Evolutionary conservation across 2,888 invertebrate species (phyloP), one percentile per base, ranked within the genome.

Genomic region (Agrochola circellaris): DNA sequence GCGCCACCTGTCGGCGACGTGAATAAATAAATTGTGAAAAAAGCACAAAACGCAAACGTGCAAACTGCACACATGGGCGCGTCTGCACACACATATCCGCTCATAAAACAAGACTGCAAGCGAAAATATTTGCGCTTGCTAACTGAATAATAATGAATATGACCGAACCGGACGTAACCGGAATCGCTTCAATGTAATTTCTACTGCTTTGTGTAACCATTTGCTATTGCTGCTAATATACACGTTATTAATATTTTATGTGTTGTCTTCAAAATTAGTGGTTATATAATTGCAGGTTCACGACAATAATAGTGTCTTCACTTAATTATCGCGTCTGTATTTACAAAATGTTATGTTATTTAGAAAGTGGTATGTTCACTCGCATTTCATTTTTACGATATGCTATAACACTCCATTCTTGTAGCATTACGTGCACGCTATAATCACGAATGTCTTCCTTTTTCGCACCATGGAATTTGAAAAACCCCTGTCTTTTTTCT

Each of bases 1-100:
- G 91, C 93, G 94, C 94, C 96, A 96, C 95, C 95, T 96, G 95
- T 93, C 95, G 94, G 76, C 93, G 93, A 92, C 91, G 90, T 86
- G 93, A 87, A 91, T 90, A 92, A 93, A 95, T 95, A 94, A 95
- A 93, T 93, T 90, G 92, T 87, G 75, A 77, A 82, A 89, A 89
- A 87, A 87, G 75, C 75, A 89, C 87, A 90, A 87, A 90, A 88
- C 85, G 82, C 88, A 81, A 87, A 87, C 86, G 90, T 85, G 88
- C 89, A 88, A 87, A 89, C 85, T 86, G 87, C 89, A 85, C 88
- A 88, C 85, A 84, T 79, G 81, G 78, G 76, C 81, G 79, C 77
- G 48, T 56, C 65, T 23, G 69, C 85, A 81, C 81, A 85, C 89
- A 86, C 81, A 88, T 77, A 81, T 54, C 75, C 79, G 85, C 81